Percentiles rank a stretch among this genome's conserved stretches.
phyloP scores from a whole-genome alignment of 1,140 invertebrate species.

The Aphidius ervi region DNA sequence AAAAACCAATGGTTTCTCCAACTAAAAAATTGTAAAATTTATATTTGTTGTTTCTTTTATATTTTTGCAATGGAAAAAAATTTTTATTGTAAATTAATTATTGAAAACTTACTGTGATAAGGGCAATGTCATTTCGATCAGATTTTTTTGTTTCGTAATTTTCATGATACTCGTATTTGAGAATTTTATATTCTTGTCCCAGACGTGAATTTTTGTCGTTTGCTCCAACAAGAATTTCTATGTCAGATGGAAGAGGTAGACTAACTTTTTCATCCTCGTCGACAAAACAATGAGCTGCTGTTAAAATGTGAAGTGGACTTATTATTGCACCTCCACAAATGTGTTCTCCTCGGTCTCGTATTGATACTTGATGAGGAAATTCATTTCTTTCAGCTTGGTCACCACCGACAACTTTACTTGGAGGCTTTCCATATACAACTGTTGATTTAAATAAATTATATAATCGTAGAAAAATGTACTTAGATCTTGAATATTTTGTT shows the following conservation, averaged over 20 bases:
- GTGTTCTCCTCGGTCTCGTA: neutral
- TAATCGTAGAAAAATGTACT: too few species aligned
- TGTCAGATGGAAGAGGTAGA: too few species aligned
- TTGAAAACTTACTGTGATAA: slow-evolving; percentile 18
- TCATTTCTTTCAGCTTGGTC: neutral
- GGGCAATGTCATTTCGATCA: slow-evolving; percentile 18
- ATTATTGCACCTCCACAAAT: slow-evolving; percentile 26
- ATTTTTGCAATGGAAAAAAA: too few species aligned
- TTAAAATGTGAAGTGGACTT: slow-evolving; percentile 16
- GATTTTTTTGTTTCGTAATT: neutral
- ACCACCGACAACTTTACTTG: slow-evolving; percentile 12
- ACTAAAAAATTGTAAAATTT: neutral
- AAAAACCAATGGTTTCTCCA: neutral
- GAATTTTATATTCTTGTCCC: slow-evolving; percentile 6
- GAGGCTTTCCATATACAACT: slow-evolving; percentile 1
- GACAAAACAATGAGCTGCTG: slow-evolving; percentile 27
- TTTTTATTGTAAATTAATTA: too few species aligned
- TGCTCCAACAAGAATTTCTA: slow-evolving; percentile 12
- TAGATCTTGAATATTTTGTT: too few species aligned
- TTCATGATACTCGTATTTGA: neutral
- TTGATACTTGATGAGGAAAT: slow-evolving; percentile 26
- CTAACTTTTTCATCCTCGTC: neutral
- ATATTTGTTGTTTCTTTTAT: too few species aligned
- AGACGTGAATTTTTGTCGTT: slow-evolving; percentile 9
- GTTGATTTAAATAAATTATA: too few species aligned